A percentile compares a stretch with the other conserved stretches of the same genome.
These are phyloP conservation scores for Leucopsar rothschildi DNA, from an alignment of 2,113 vertebrate genomes.

Conservation along the genomic window DNA sequence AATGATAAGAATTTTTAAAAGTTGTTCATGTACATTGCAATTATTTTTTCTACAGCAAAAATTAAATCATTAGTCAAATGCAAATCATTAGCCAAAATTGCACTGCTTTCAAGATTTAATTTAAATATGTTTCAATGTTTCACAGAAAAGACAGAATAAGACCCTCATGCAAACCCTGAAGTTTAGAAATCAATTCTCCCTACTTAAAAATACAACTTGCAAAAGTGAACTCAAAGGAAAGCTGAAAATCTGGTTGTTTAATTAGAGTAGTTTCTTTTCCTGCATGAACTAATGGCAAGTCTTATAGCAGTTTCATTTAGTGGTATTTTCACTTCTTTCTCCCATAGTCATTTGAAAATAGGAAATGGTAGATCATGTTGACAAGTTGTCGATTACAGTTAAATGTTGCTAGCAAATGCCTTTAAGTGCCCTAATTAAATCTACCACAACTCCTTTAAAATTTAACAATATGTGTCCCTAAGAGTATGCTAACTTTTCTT, in stretches of 20 bases:
- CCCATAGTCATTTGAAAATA: conserved; percentile 27
- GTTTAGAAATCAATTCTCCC: background rate
- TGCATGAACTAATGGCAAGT: background rate
- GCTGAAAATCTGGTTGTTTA: background rate
- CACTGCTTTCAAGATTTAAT: background rate
- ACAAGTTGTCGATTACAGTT: conserved; percentile 49
- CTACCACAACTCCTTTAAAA: conserved; percentile 39
- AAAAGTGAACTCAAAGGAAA: background rate
- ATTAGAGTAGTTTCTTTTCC: background rate
- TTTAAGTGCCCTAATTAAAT: conserved; percentile 61
- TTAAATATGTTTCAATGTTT: background rate
- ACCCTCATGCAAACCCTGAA: background rate
- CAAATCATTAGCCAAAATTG: background rate
- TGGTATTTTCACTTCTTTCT: conserved; percentile 33
- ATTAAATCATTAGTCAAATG: background rate
- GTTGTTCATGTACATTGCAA: background rate
- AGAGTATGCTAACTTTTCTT: conserved; percentile 19
- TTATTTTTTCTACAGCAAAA: background rate
- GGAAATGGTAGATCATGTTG: conserved; percentile 53
- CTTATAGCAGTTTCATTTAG: conserved; percentile 1
- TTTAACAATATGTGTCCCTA: conserved; percentile 32
- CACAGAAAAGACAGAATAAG: background rate
- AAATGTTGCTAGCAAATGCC: conserved; percentile 52
- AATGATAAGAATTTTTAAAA: background rate
- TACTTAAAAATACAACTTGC: background rate